A percentile compares a stretch with the other conserved stretches of the same genome.
Evolutionary conservation across 2,888 invertebrate species (phyloP).

Genomic region (Tenthredo distinguenda): DNA sequence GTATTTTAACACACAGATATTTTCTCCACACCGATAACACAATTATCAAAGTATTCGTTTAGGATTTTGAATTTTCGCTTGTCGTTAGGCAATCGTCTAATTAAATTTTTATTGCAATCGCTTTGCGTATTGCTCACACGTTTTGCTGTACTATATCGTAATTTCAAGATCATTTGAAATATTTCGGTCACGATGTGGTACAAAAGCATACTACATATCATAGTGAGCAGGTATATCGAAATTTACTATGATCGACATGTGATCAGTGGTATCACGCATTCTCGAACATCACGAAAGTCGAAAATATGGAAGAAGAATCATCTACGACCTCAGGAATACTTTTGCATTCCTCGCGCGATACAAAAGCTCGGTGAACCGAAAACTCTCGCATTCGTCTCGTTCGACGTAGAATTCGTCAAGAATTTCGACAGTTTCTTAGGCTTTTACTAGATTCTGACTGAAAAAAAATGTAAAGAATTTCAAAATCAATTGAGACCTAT

Average conservation of each 20-base stretch:
- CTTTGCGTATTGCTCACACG: not conserved
- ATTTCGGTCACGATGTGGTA: not conserved
- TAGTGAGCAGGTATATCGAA: not conserved
- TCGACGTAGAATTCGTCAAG: not conserved
- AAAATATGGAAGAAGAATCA: not conserved
- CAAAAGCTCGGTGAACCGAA: not conserved
- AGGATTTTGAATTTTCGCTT: not conserved
- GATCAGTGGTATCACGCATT: not conserved
- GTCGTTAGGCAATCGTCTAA: not conserved
- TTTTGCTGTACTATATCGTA: not conserved
- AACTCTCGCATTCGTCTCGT: not conserved
- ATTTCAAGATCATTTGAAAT: not conserved
- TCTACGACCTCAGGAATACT: not conserved
- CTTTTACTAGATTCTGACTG: not conserved
- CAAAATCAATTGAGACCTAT: not conserved
- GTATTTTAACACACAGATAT: not conserved
- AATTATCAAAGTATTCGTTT: not conserved
- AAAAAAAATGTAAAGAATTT: not conserved
- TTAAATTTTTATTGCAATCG: not conserved
- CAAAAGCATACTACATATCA: not conserved
- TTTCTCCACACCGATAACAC: not conserved
- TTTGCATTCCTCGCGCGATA: not conserved
- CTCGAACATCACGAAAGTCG: not conserved
- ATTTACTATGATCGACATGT: not conserved
- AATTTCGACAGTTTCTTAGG: not conserved